phyloP scores from a whole-genome alignment of 2,797 vertebrate genomes.

The Phoxinus dragarum region DNA sequence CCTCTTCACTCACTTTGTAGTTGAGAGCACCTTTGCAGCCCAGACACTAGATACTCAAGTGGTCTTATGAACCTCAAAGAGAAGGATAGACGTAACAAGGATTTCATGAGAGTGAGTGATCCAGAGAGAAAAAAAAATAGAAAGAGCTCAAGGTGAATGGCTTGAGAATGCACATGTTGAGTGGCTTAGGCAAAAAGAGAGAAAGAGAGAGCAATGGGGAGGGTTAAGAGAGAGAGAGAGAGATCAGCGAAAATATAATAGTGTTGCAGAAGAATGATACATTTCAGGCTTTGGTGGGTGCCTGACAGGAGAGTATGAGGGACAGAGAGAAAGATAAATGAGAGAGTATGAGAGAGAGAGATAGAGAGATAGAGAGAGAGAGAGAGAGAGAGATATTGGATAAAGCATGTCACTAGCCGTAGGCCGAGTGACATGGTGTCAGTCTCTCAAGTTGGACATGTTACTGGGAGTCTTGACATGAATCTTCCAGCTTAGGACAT shows the following conservation, averaged over 20 bases:
- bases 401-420: conserved; percentile 46
- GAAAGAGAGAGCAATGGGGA: conserved; percentile 2
- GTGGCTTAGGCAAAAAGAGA: conserved; percentile 37
- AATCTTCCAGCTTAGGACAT: conserved; percentile 31
- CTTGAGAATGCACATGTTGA: conserved; percentile 40
- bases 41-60: conserved; percentile 70
- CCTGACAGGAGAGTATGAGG: conserved; percentile 49
- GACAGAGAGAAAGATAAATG: background rate
- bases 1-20: conserved; percentile 66
- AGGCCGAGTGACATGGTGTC: conserved; percentile 52
- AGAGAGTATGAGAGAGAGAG: conserved; percentile 33
- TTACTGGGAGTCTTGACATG: conserved; percentile 23
- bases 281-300: conserved; percentile 34
- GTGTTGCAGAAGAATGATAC: conserved; percentile 46
- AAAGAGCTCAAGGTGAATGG: conserved; percentile 45
- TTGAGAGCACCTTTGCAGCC: conserved; percentile 71
- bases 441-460: conserved; percentile 41
- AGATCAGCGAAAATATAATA: conserved; percentile 37
- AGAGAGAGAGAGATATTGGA: conserved; percentile 5
- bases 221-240: background rate
- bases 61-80: conserved; percentile 68
- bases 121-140: conserved; percentile 5
- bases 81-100: conserved; percentile 58
- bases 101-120: conserved; percentile 54
- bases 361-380: background rate